phyloP scores from a whole-genome alignment of 2,113 vertebrate species.

The Mirza zaza region DNA sequence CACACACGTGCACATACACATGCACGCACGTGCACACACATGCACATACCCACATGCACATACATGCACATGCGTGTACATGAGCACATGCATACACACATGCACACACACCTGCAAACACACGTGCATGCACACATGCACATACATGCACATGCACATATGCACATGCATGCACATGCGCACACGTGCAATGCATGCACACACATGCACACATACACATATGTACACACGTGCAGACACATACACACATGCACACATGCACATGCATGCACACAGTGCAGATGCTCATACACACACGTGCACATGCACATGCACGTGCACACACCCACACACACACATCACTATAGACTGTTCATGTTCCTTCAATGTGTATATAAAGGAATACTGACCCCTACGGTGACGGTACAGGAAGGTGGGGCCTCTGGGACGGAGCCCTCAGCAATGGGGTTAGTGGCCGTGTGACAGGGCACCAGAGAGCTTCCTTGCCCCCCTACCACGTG shows the following conservation, averaged over 20 bases:
- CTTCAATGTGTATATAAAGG: not conserved
- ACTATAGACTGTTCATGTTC: not conserved
- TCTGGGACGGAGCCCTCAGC: not conserved
- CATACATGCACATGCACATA: accelerated
- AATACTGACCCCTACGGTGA: not conserved
- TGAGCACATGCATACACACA: not conserved
- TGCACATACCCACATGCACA: no score
- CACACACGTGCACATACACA: not conserved
- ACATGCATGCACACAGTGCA: not conserved
- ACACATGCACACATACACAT: no score
- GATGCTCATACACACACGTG: not conserved
- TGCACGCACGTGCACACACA: accelerated
- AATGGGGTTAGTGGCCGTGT: not conserved
- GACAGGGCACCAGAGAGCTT: not conserved
- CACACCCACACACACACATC: no score
- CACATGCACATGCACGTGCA: not conserved
- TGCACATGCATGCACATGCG: not conserved
- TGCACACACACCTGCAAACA: no score
- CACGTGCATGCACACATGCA: accelerated
- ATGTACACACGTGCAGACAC: no score
- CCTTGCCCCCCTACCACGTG: not conserved
- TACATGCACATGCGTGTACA: no score
- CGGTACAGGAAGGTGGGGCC: no score
- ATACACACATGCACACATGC: accelerated
- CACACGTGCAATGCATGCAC: no score